phyloP scores from a whole-genome alignment of 2,113 vertebrate species.

The Loxodonta africana region DNA sequence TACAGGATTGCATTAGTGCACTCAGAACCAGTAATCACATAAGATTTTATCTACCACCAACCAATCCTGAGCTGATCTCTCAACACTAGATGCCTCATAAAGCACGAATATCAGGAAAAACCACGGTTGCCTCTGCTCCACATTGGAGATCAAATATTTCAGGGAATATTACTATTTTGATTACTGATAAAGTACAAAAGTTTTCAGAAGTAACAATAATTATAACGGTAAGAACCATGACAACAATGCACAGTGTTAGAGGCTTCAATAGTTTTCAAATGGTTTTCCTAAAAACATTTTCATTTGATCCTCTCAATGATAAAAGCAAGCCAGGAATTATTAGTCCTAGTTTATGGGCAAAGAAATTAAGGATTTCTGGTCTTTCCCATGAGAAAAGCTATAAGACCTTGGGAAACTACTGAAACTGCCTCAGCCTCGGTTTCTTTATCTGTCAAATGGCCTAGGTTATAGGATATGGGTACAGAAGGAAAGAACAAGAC shows the following conservation, averaged over 20 bases:
- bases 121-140: background rate
- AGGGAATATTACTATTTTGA: conserved; percentile 23
- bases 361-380: background rate
- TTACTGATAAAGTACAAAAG: conserved; percentile 47
- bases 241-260: background rate
- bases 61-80: conserved; percentile 30
- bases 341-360: background rate
- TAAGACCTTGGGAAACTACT: too few relatives aligned
- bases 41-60: conserved; percentile 52
- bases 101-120: background rate
- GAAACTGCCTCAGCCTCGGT: too few relatives aligned
- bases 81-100: background rate
- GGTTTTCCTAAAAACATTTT: background rate
- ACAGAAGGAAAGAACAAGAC: background rate
- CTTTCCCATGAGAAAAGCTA: background rate
- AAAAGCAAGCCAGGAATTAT: background rate
- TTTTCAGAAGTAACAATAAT: conserved; percentile 18
- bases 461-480: background rate
- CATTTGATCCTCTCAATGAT: conserved; percentile 9
- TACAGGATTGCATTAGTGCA: conserved; percentile 38
- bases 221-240: background rate
- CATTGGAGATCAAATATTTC: background rate
- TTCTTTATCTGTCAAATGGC: background rate
- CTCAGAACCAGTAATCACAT: conserved; percentile 60
- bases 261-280: conserved; percentile 16